phyloP scores from a whole-genome alignment of 1,140 invertebrate genomes.

The Drosophila seguyi region DNA sequence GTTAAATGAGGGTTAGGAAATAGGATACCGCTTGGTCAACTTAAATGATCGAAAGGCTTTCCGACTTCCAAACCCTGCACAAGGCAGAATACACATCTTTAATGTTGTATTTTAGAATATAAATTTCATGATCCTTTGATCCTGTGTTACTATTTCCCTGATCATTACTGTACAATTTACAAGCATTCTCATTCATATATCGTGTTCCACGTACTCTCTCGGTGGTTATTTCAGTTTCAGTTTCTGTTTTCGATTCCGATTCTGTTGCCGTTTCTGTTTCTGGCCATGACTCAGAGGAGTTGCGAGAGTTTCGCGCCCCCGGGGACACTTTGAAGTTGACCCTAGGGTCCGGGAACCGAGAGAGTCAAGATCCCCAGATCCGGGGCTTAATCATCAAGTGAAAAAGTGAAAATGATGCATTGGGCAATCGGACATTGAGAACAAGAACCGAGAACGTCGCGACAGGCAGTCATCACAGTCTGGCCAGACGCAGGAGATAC shows the following conservation, averaged over 20 bases:
- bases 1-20: not conserved
- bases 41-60: too few relatives aligned
- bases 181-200: constrained; percentile 39
- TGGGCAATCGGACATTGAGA: constrained; percentile 44
- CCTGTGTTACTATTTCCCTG: constrained; percentile 4
- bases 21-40: too few relatives aligned
- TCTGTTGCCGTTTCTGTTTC: constrained; percentile 37
- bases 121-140: not conserved
- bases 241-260: constrained; percentile 24
- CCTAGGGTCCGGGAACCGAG: constrained; percentile 15
- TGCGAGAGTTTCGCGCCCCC: constrained; percentile 58
- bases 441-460: constrained; percentile 24
- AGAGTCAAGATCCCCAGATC: constrained; percentile 23
- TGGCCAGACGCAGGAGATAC: constrained; percentile 16
- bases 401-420: constrained; percentile 48
- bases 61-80: too few relatives aligned
- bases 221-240: constrained; percentile 46
- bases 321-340: constrained; percentile 31
- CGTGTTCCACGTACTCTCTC: constrained; percentile 49
- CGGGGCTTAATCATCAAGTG: constrained; percentile 42
- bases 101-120: not conserved
- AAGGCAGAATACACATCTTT: too few relatives aligned
- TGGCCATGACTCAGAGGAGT: constrained; percentile 72
- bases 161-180: constrained; percentile 15
- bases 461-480: constrained; percentile 28